A percentile compares a stretch with the other conserved stretches of the same genome.
Evolutionary conservation across 2,797 vertebrate species (phyloP).

Genomic region (Periophthalmus magnuspinnatus): DNA sequence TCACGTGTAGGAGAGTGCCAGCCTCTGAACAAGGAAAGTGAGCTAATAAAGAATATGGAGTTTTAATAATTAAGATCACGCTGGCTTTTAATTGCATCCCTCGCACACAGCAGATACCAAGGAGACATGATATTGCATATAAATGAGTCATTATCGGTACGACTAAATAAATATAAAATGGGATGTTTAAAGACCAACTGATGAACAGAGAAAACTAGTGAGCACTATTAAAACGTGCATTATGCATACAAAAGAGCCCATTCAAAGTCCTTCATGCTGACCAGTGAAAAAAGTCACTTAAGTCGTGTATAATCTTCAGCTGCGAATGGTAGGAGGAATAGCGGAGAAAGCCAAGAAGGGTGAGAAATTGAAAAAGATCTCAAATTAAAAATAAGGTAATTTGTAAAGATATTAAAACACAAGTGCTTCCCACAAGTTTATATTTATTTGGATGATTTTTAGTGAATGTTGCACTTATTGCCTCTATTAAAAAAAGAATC

Average conservation of each 20-base stretch:
- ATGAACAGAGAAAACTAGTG: constrained; percentile 8
- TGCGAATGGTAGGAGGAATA: constrained; percentile 27
- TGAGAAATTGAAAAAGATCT: constrained; percentile 41
- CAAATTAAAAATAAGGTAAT: constrained; percentile 53
- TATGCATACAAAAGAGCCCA: constrained; percentile 22
- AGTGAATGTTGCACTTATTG: no score
- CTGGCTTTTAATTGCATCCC: constrained; percentile 55
- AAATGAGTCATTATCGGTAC: constrained; percentile 46
- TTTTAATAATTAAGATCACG: constrained; percentile 68
- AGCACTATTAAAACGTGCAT: constrained; percentile 9
- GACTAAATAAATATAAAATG: constrained; percentile 34
- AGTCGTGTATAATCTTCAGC: constrained; percentile 28
- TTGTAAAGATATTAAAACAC: constrained; percentile 64
- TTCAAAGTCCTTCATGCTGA: constrained; percentile 35
- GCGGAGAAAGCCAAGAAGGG: constrained; percentile 17
- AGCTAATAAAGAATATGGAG: constrained; percentile 65
- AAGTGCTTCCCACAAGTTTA: no score
- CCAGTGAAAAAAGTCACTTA: constrained; percentile 34
- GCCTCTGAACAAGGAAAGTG: constrained; percentile 49
- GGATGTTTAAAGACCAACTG: constrained; percentile 22
- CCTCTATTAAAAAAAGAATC: no score
- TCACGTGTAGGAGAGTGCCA: constrained; percentile 22
- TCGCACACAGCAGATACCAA: constrained; percentile 35
- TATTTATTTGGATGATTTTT: no score
- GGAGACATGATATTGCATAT: constrained; percentile 50